Percentiles rank a stretch among this genome's conserved stretches.
These are phyloP conservation scores for Diadumene lineata DNA, from an alignment of 92 coral and sea anemone species.

Conservation along the genomic window DNA sequence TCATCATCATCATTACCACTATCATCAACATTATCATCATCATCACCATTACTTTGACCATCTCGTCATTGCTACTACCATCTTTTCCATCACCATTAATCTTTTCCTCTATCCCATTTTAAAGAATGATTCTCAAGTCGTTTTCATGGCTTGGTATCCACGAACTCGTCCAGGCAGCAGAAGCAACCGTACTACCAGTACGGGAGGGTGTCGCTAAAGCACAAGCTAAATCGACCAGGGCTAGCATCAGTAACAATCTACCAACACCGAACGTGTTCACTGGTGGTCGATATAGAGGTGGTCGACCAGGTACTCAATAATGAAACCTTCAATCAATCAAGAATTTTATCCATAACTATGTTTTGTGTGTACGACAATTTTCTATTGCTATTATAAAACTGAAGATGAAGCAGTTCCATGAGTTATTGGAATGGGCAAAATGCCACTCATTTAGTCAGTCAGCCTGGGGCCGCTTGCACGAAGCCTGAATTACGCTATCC, in stretches of 20 bases:
- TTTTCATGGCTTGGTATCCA: slow-evolving; percentile 84
- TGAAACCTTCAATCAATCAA: too few species aligned
- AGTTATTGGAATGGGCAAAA: too few species aligned
- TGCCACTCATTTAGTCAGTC: too few species aligned
- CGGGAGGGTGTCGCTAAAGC: slow-evolving; percentile 92
- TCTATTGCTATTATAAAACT: too few species aligned
- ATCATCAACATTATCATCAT: neutral
- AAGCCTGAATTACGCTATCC: too few species aligned
- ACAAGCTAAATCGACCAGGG: slow-evolving; percentile 85
- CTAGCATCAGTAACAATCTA: slow-evolving; percentile 69
- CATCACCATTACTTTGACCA: neutral
- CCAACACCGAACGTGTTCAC: slow-evolving; percentile 68
- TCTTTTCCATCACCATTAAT: neutral
- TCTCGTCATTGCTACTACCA: neutral
- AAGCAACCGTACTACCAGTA: slow-evolving; percentile 83
- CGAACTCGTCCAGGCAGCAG: slow-evolving; percentile 83
- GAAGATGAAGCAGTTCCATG: too few species aligned
- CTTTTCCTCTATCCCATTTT: neutral
- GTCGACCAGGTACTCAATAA: slow-evolving; percentile 90
- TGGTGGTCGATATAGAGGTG: slow-evolving; percentile 63
- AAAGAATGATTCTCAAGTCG: slow-evolving; percentile 72
- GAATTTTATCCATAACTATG: too few species aligned
- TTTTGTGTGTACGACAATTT: too few species aligned
- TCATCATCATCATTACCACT: neutral
- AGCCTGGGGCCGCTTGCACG: too few species aligned